Base-by-base conservation (phyloP, 2,797 vertebrate species). In the Eurystomus glaucurus region DNA sequence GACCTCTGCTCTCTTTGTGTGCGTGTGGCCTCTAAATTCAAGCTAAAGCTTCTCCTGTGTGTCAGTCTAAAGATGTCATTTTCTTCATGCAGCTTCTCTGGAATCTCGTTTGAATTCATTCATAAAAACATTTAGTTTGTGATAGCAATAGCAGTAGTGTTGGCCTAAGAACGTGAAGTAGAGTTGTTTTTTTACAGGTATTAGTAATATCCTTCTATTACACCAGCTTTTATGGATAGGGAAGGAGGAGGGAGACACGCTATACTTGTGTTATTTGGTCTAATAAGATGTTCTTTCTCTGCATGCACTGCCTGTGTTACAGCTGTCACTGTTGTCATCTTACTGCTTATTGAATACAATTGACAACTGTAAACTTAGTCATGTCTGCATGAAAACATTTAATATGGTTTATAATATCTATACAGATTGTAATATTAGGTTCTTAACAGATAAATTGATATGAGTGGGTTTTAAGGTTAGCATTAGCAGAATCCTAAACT, bases 281-380 rank as follows among this genome's bases (percentile, higher is more conserved):
- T 89, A 66, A 66, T 92, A 69, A 90, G 65, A 54, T 79, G 10
- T 93, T 96, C 61, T 60, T 26, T 90, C 12, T 79, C 66, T 79
- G 2, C 55, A 16, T 72, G 58, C 1, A 1, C 76, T 96, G 43
- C 60, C 51, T 82, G 43, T 96, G 84, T 96, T 94, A 89, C 93
- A 92, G 26, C 31, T 96, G 85, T 95, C 90, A 93, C 74, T 95
- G 54, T 90, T 88, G 75, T 93, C 74, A 85, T 93, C 64, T 79
- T 84, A 60, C 64, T 85, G 62, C 83, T 87, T 94, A 39, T 54
- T 94, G 81, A 96, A 68, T 87, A 52, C 48, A 95, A 17, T 62
- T 95, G 90, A 89, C 90, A 93, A 71, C 51, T 92, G 70, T 95
- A 96, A 97, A 96, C 58, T 74, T 77, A 92, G 74, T 96, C 68